Evolutionary conservation across 2,113 vertebrate species (phyloP), one percentile per base, ranked within the genome.

Genomic region (Ovibos moschatus): DNA sequence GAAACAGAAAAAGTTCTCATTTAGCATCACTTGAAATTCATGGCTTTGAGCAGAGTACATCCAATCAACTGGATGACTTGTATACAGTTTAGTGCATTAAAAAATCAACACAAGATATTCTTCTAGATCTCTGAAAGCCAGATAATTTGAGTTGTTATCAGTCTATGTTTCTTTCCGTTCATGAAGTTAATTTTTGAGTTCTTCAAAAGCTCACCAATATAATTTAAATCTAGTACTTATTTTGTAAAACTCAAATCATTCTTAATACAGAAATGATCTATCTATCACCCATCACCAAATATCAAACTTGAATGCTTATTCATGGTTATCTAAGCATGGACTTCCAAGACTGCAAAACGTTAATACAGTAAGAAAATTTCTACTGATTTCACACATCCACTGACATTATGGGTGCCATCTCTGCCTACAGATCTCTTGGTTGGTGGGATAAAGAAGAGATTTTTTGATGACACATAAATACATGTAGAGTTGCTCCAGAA

Each of bases 21-120:
- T 96, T 36, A 57, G 57, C 23, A 40, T 67, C 62, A 57, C 91
- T 87, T 58, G 7, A 95, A 98, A 97, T 55, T 12, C 85, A 81
- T 17, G 43, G 47, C 55, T 92, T 92, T 50, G 71, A 95, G 62
- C 6, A 78, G 74, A 45, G 10, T 67, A 43, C 17, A 45, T 47
- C 53, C 36, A 78, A 81, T 30, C 36, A 62, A 4, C 3, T 76
- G 50, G 14, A 11, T 97, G 78, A 85, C 62, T 96, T 97, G 93
- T 4, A 60, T 3, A 23, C 23, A 53, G 16, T 25, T 33, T 36
- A 23, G 23, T 40, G 40, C 19, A 50, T 36, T 33, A 43, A 83
- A 33, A 87, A 85, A 57, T 53, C 84, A 62, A 79, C 79, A 89
- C 6, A 28, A 55, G 81, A 23, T 83, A 51, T 28, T 91, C 76